phyloP scores from a whole-genome alignment of 2,888 invertebrate genomes.

The Rapana venosa region DNA sequence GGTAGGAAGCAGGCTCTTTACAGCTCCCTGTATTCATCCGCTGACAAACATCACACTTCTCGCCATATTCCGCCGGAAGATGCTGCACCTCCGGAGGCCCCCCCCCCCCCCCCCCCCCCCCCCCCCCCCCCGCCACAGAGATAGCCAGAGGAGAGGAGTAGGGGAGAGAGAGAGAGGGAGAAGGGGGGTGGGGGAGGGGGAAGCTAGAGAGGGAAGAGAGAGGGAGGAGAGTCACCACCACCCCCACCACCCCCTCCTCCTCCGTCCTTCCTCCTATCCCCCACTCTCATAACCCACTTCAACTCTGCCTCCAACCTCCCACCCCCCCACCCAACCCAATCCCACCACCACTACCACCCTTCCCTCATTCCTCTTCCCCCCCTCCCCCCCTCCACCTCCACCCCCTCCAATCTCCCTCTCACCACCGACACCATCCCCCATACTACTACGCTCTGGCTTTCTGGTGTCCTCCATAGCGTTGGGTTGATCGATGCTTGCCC shows the following conservation, averaged over 20 bases:
- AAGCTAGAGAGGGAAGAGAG: not conserved
- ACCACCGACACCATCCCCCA: not conserved
- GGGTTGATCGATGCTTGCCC: conserved; percentile 33
- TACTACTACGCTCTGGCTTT: not conserved
- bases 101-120: no score
- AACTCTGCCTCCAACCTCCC: no score
- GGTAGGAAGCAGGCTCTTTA: conserved; percentile 36
- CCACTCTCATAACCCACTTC: no score
- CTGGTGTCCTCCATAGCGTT: not conserved
- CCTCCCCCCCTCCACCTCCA: not conserved
- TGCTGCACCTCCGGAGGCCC: conserved; percentile 25
- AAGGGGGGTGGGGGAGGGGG: not conserved
- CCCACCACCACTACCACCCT: not conserved
- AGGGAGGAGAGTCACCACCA: not conserved
- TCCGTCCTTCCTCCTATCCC: not conserved
- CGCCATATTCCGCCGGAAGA: conserved; percentile 32
- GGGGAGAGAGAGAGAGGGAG: not conserved
- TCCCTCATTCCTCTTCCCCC: not conserved
- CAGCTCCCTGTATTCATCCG: conserved; percentile 35
- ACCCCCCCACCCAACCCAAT: not conserved
- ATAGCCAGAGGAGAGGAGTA: not conserved
- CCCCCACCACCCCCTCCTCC: not conserved
- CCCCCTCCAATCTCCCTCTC: not conserved
- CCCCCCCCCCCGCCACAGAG: no score
- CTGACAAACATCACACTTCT: conserved; percentile 43